Evolutionary conservation across 2,797 vertebrate genomes (phyloP).

Genomic region (Alectoris magna): DNA sequence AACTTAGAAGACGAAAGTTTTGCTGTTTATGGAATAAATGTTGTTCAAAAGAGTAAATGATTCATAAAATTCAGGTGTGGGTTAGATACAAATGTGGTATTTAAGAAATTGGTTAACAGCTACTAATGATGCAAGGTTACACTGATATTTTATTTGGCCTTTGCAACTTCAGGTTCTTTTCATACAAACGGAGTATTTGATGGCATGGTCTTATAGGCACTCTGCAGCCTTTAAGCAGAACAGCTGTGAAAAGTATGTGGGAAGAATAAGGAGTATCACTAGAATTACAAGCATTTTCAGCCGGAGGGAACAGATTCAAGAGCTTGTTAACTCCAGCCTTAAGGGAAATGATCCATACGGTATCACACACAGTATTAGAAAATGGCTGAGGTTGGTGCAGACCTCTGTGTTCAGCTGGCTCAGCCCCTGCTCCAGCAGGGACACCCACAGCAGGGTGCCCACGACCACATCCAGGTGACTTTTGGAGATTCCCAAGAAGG

Average conservation of each 20-base stretch:
- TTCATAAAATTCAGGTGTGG: not conserved
- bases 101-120: not conserved
- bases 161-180: not conserved
- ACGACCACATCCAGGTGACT: fast-evolving
- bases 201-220: not conserved
- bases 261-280: not conserved
- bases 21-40: not conserved
- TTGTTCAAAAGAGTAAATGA: not conserved
- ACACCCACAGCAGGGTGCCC: not conserved
- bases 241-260: not conserved
- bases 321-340: not conserved
- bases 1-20: not conserved
- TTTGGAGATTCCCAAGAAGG: not conserved
- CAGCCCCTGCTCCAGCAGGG: not conserved
- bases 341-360: not conserved
- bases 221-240: not conserved
- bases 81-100: not conserved
- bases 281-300: not conserved
- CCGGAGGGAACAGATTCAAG: not conserved
- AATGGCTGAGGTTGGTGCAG: not conserved
- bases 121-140: not conserved
- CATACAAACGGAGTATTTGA: not conserved
- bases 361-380: not conserved
- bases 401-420: not conserved
- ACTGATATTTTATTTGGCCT: not conserved